Evolutionary conservation across 2,113 vertebrate species (phyloP), one percentile per base, ranked within the genome.

Genomic region (Passer montanus): DNA sequence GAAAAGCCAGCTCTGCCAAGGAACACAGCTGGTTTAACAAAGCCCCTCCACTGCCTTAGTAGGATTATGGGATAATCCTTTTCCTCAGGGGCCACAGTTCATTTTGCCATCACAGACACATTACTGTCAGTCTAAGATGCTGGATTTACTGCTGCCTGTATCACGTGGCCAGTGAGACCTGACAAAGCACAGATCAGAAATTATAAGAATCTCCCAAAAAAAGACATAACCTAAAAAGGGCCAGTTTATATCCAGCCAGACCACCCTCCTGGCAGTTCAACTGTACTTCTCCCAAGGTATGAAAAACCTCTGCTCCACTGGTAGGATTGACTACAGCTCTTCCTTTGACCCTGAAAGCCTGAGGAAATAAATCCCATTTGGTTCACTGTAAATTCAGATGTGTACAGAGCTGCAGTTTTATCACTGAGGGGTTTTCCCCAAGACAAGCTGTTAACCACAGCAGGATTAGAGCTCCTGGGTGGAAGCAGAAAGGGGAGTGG

Each of bases 101-200:
- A 43, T 70, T 92, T 77, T 86, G 63, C 35, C 52, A 56, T 68
- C 39, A 44, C 73, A 75, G 68, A 60, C 37, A 24, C 21, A 9
- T 77, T 78, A 62, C 60, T 80, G 39, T 79, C 75, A 24, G 55
- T 33, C 64, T 79, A 49, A 59, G 12, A 43, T 37, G 53, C 28
- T 18, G 47, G 13, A 67, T 81, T 28, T 89, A 62, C 23, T 3
- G 28, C 63, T 33, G 60, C 30, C 41, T 46, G 26, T 39, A 39
- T 55, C 30, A n/a, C 0, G 0, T 56, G 64, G 19, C 35, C 30
- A 10, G 5, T 5, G 3, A 58, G n/a, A 66, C 13, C 6, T 6
- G 13, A 73, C 41, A 85, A 84, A 83, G 33, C 27, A 60, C 0
- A 0, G 11, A 73, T 24, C 53, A 89, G 60, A 88, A 88, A 22